Evolutionary conservation across 2,888 invertebrate genomes (phyloP), one percentile per base, ranked within the genome.

Genomic region (Elgonia sp.): DNA sequence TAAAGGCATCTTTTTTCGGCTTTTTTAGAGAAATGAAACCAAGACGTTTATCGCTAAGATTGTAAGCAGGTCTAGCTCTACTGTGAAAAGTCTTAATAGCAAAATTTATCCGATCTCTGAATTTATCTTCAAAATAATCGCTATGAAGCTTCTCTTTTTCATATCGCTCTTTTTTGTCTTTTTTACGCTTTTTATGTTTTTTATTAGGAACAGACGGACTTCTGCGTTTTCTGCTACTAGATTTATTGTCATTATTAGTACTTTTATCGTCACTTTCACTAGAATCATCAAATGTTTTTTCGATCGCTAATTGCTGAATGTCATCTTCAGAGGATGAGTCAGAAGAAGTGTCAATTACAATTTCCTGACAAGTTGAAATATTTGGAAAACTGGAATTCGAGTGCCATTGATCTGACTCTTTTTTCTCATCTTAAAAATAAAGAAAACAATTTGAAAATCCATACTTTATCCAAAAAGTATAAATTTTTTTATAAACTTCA

Each of bases 51-150:
- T 76, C 60, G n/a, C 82, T 84, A 7, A 90, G 29, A 76, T 91
- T 88, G 86, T 95, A 97, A 94, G 95, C 95, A 0, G 97, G 96
- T 76, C 96, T 95, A 0, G 96, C 96, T 1, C 97, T 96, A 79
- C 96, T 95, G 87, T 96, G 96, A 16, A 97, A 95, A 0, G 96
- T 97, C 50, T 95, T 94, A 2, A 97, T 96, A 0, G 94, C 95
- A 63, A 96, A 94, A 93, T 96, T 96, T 72, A 95, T 96, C 72
- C 93, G 94, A 62, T 96, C 96, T 69, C 95, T 93, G 65, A 94
- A 95, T 90, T 95, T 95, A 91, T 97, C 97, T 67, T 96, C 96
- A 93, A 95, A 97, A 87, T 96, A 95, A 16, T 95, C 94, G 89
- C 94, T 91, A 81, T 92, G 84, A 20, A 93, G 92, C 42, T 92